Evolutionary conservation across 2,113 vertebrate species (phyloP).

Genomic region (Pycnonotus jocosus): DNA sequence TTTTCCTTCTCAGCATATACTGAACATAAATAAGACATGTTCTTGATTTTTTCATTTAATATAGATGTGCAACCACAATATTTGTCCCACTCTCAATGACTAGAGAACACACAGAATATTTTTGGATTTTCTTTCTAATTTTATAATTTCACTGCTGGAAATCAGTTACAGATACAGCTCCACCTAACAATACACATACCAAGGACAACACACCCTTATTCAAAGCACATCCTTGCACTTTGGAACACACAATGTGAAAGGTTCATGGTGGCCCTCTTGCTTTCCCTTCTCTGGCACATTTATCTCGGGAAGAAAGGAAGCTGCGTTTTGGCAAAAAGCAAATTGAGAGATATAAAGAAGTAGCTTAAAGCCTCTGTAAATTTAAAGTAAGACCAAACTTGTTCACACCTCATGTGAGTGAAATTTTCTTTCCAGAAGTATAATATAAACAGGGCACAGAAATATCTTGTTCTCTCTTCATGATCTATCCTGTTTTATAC

Average conservation of each 20-base stretch:
- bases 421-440: neutral
- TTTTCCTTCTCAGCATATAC: neutral
- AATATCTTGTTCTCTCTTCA: neutral
- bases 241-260: neutral
- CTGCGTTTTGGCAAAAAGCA: neutral
- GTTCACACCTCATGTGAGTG: neutral
- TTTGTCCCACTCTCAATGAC: neutral
- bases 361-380: neutral
- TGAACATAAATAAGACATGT: neutral
- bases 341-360: neutral
- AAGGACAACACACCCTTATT: neutral
- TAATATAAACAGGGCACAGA: neutral
- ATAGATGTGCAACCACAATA: neutral
- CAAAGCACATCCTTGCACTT: neutral
- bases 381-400: neutral
- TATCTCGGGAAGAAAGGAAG: neutral
- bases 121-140: neutral
- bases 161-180: neutral
- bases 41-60: neutral
- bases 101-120: neutral
- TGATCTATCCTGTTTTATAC: neutral
- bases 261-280: neutral
- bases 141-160: neutral
- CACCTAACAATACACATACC: neutral
- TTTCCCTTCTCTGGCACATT: neutral